Conservation (phyloP, 92 coral and sea anemone species). For the Pocillopora meandrina region DNA sequence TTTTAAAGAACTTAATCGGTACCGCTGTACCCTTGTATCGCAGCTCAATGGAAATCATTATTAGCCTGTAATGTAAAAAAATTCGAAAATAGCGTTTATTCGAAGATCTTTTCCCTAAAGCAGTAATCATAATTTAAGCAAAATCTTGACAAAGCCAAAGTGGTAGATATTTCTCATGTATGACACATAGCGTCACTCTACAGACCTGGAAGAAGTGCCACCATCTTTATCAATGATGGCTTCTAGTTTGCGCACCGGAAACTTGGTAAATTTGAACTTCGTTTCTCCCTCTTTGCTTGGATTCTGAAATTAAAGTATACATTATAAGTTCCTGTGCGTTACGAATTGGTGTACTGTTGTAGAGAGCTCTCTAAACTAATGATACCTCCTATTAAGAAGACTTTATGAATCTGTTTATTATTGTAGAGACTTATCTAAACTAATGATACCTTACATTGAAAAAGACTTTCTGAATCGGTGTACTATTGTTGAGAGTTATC, state of each 20-base stretch:
- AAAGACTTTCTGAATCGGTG: neutral
- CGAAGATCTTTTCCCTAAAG: too few species aligned
- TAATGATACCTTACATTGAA: too few species aligned
- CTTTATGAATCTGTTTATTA: neutral
- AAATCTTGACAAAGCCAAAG: too few species aligned
- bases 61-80: too few species aligned
- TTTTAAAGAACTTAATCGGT: too few species aligned
- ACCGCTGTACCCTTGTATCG: too few species aligned
- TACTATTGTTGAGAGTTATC: too few species aligned
- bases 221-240: neutral
- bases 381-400: neutral
- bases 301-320: neutral
- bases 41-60: too few species aligned
- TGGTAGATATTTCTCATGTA: neutral
- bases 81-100: too few species aligned
- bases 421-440: neutral
- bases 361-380: neutral
- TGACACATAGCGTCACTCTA: neutral
- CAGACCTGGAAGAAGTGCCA: neutral
- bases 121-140: too few species aligned
- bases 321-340: too few species aligned
- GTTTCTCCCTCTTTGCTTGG: neutral
- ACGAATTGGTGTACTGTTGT: neutral
- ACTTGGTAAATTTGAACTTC: conserved; percentile 30
- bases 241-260: conserved; percentile 22